phyloP scores from a whole-genome alignment of 2,797 vertebrate genomes.

The Hippopotamyrus pictus region DNA sequence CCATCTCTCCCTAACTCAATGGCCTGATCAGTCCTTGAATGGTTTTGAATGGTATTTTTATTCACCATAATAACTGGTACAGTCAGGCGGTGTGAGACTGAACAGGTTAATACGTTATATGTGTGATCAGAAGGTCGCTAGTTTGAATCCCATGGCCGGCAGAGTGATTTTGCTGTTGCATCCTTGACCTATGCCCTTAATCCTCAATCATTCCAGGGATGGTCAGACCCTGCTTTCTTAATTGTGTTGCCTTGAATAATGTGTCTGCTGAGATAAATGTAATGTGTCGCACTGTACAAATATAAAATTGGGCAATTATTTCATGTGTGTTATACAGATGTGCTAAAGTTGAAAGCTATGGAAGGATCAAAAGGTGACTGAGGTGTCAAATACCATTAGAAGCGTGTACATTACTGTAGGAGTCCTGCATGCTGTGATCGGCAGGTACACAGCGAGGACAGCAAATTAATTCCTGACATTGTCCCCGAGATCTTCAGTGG shows the following conservation, averaged over 20 bases:
- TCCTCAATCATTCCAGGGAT: not conserved
- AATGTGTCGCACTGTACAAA: conserved; percentile 5
- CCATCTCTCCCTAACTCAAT: conserved; percentile 21
- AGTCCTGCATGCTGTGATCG: too few species aligned
- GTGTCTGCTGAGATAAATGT: conserved; percentile 20
- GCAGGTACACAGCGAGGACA: not conserved
- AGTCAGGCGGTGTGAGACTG: conserved; percentile 20
- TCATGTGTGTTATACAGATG: not conserved
- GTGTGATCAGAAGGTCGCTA: not conserved
- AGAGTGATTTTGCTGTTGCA: not conserved
- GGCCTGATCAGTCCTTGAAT: conserved; percentile 65
- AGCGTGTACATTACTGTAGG: not conserved
- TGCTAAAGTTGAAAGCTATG: not conserved
- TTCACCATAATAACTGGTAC: conserved; percentile 58
- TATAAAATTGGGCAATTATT: not conserved
- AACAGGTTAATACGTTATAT: not conserved
- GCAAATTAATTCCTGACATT: conserved; percentile 15
- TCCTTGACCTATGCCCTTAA: not conserved
- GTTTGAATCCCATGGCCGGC: not conserved
- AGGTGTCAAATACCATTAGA: not conserved
- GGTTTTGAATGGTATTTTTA: conserved; percentile 69
- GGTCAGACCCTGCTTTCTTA: not conserved
- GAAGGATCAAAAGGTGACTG: not conserved
- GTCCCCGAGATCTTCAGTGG: conserved; percentile 11
- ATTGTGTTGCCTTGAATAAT: not conserved